Conservation (phyloP, 2,113 vertebrate species). For the Hippocampus zosterae region DNA sequence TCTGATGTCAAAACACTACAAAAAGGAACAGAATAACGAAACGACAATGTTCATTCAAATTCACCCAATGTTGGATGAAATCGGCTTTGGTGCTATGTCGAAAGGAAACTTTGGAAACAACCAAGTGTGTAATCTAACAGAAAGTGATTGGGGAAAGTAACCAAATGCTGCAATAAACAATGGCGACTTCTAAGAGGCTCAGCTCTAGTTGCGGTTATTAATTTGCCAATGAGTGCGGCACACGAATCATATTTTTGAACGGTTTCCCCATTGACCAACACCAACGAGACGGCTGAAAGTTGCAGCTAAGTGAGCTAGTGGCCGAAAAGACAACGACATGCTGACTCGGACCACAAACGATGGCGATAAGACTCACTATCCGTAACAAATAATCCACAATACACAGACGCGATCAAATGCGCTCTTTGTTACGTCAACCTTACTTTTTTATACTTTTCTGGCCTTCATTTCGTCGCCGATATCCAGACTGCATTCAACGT, state of each 20-base stretch:
- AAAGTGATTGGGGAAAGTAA: constrained; percentile 4
- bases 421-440: not conserved
- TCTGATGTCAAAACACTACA: rapidly evolving
- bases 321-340: constrained; percentile 43
- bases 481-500: constrained; percentile 12
- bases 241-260: not conserved
- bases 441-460: constrained; percentile 47
- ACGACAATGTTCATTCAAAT: not conserved
- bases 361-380: not conserved
- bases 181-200: not conserved
- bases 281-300: not conserved
- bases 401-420: not conserved
- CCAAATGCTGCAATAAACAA: not conserved
- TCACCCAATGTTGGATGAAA: not conserved
- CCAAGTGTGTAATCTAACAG: not conserved
- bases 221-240: not conserved
- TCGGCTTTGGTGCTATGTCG: not conserved
- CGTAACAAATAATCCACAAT: too few species aligned
- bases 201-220: not conserved
- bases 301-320: constrained; percentile 14
- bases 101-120: not conserved
- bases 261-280: not conserved
- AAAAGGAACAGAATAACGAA: rapidly evolving
- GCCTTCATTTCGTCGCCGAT: constrained; percentile 34
- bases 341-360: not conserved